Conservation (phyloP, 2,113 vertebrate genomes). For the Cephalopholis sonnerati region DNA sequence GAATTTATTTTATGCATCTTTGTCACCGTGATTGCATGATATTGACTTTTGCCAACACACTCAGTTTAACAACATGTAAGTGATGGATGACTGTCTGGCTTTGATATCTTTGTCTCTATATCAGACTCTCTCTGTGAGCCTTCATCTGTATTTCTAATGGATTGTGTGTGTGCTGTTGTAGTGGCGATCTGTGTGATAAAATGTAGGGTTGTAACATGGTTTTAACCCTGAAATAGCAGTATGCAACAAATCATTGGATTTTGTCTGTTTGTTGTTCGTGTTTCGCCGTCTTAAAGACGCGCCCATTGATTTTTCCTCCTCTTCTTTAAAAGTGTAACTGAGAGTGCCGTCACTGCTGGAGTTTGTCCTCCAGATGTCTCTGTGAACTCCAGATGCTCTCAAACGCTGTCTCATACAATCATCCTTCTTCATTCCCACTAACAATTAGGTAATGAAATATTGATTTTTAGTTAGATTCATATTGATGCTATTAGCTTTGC, state of each 20-base stretch:
- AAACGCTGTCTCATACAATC: conserved; percentile 90
- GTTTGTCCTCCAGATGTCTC: conserved; percentile 97
- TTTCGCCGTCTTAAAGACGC: conserved; percentile 40
- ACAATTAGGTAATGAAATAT: conserved; percentile 99
- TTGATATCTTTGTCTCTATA: conserved; percentile 14
- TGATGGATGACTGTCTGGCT: conserved; percentile 44
- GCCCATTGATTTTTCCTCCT: conserved; percentile 40
- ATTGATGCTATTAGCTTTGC: conserved; percentile 99
- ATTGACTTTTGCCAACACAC: conserved; percentile 38
- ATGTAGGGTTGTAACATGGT: conserved; percentile 28
- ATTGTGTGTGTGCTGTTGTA: conserved; percentile 29
- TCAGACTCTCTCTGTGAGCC: neutral
- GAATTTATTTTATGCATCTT: conserved; percentile 41
- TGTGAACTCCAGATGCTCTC: conserved; percentile 98
- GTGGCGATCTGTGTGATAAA: conserved; percentile 25
- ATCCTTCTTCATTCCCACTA: conserved; percentile 99
- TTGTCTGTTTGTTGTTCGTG: conserved; percentile 58
- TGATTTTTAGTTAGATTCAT: conserved; percentile 99
- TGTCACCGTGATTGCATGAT: conserved; percentile 40
- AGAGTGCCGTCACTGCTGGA: conserved; percentile 32
- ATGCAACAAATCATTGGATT: conserved; percentile 57
- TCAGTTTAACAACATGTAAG: conserved; percentile 12
- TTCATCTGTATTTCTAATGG: conserved; percentile 42
- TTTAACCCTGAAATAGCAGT: conserved; percentile 34
- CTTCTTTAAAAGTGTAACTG: conserved; percentile 36